A percentile compares a stretch with the other conserved stretches of the same genome.
Conservation (phyloP, 2,113 vertebrate genomes). For the Prunella himalayana region DNA sequence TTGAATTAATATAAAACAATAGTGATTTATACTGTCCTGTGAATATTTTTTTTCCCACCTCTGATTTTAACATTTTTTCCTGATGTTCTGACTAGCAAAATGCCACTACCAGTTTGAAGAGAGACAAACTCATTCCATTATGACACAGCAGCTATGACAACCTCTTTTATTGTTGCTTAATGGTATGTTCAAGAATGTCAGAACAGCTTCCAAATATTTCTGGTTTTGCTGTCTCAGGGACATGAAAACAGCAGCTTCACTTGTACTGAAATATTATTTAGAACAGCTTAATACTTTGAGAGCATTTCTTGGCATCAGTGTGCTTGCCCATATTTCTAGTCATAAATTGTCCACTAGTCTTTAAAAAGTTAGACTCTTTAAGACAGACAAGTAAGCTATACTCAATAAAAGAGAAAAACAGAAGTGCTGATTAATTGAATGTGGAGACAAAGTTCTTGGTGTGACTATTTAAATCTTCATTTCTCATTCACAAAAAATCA, state of each 20-base stretch:
- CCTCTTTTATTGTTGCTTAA: slow-evolving; percentile 55
- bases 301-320: background rate
- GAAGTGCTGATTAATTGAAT: background rate
- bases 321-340: background rate
- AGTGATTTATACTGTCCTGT: background rate
- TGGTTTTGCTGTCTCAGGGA: slow-evolving; percentile 38
- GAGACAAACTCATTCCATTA: slow-evolving; percentile 6
- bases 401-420: background rate
- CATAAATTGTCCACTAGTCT: background rate
- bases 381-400: background rate
- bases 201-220: slow-evolving; percentile 54
- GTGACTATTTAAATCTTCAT: background rate
- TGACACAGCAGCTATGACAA: slow-evolving; percentile 57
- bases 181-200: slow-evolving; percentile 47
- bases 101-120: slow-evolving; percentile 2
- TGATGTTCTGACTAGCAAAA: slow-evolving; percentile 34
- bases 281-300: slow-evolving; percentile 10
- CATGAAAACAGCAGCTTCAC: slow-evolving; percentile 34
- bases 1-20: slow-evolving; percentile 7
- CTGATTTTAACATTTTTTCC: slow-evolving; percentile 32
- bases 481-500: slow-evolving; percentile 23
- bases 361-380: background rate
- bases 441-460: background rate
- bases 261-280: slow-evolving; percentile 33
- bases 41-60: background rate